phyloP scores from a whole-genome alignment of 2,113 vertebrate genomes.

The Laterallus jamaicensis region DNA sequence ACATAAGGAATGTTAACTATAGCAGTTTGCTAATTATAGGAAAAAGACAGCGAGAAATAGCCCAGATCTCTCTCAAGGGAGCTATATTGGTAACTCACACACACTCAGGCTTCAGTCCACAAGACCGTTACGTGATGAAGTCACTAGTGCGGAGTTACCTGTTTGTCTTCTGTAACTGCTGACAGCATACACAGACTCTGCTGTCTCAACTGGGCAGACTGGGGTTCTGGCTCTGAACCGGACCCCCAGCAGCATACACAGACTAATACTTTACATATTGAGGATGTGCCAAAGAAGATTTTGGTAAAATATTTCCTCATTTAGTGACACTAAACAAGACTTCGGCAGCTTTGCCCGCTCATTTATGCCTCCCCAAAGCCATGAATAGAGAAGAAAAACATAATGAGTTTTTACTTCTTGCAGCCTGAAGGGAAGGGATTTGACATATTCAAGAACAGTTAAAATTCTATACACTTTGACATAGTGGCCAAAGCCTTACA shows the following conservation, averaged over 20 bases:
- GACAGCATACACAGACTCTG: neutral
- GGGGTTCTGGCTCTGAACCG: neutral
- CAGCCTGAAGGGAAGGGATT: neutral
- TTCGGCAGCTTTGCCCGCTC: neutral
- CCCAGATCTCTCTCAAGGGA: neutral
- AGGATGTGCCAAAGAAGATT: neutral
- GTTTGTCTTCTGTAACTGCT: neutral
- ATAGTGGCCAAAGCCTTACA: neutral
- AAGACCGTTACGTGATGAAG: neutral
- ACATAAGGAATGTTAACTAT: slow-evolving; percentile 13
- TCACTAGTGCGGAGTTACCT: neutral
- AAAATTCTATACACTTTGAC: neutral
- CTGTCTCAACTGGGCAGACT: neutral
- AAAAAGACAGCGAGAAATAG: neutral
- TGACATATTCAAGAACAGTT: neutral
- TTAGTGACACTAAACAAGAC: neutral
- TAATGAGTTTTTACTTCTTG: neutral
- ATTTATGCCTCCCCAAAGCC: neutral
- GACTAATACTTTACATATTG: neutral
- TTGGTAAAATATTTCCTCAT: neutral
- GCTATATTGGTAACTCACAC: neutral
- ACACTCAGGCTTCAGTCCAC: neutral
- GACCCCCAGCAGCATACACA: neutral
- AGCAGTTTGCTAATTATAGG: neutral
- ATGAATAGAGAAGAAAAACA: neutral